Conservation (phyloP, 53 echinoderm and acorn worm species). For the Echinometra lucunter region DNA sequence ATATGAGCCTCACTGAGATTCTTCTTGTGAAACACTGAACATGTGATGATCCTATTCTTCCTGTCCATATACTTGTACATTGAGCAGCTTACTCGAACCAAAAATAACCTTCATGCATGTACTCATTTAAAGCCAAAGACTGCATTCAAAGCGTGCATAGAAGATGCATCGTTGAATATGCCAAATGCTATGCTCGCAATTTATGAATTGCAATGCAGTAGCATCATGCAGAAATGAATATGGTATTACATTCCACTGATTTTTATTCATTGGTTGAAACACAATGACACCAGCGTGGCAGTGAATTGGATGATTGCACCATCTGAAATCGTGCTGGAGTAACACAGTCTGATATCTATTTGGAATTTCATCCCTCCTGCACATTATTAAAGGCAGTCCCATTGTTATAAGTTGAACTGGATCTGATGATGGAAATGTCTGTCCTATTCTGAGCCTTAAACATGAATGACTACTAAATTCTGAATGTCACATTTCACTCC, state of each 20-base stretch:
- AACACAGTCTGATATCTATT: background rate
- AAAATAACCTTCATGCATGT: background rate
- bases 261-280: slow-evolving; percentile 1
- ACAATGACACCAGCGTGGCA: background rate
- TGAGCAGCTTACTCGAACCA: background rate
- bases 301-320: background rate
- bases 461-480: too few species aligned
- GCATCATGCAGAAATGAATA: background rate
- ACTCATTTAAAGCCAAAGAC: background rate
- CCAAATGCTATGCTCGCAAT: background rate
- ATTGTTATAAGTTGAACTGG: too few species aligned
- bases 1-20: background rate
- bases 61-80: background rate
- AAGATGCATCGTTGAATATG: background rate
- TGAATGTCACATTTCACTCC: too few species aligned
- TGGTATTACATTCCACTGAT: background rate
- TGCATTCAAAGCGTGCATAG: background rate
- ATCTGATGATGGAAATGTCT: too few species aligned
- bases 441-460: too few species aligned
- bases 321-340: background rate
- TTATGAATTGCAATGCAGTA: background rate
- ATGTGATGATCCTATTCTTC: slow-evolving; percentile 11
- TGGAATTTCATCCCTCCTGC: background rate
- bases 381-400: too few species aligned
- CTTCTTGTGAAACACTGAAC: background rate